Evolutionary conservation across 2,797 vertebrate species (phyloP), one percentile per base, ranked within the genome.

Genomic region (Cichlasoma orientale): DNA sequence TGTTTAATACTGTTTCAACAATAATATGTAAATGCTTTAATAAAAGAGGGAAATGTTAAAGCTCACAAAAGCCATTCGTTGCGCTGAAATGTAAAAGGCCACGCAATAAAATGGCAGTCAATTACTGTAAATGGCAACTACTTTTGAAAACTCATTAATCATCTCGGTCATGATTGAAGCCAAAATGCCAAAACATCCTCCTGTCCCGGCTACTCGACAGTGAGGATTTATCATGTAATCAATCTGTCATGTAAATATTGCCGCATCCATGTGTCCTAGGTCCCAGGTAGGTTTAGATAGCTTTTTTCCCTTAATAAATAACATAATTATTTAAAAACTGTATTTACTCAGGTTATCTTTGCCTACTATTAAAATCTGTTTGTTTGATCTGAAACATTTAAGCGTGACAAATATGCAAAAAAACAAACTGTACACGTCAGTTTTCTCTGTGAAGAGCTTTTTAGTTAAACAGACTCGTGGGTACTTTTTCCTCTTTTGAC

Each of bases 401-500:
- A 63, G 38, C 25, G 36, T 63, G 38, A 63, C 21, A 44, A 63
- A 44, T 63, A 11, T 25, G 38, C 1, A 1, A 63, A 63, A 61
- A 44, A 25, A 33, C 8, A 7, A 7, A 41, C 33, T 44, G 36
- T 9, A 47, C 8, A 25, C 2, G 56, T 25, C 23, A 47, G 1
- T 29, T 27, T 27, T 53, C 25, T 1, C 61, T 68, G 23, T 29
- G 1, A 52, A 4, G 41, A 4, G 3, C 2, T 11, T 54, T 1
- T 29, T n/a, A 1, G 70, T 41, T 56, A 50, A 73, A 61, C 4
- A 0, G 4, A 72, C 16, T 38, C 25, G 66, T 3, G 55, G 55
- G 29, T 54, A 10, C 31, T 55, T 33, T 69, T 83, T 88, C 41
- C 80, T 76, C 75, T 80, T 82, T 80, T 78, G 84, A 84, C 72